These are phyloP conservation scores for Melanotaenia pygmaea DNA, from an alignment of 2,797 vertebrate genomes.

Conservation along the genomic window DNA sequence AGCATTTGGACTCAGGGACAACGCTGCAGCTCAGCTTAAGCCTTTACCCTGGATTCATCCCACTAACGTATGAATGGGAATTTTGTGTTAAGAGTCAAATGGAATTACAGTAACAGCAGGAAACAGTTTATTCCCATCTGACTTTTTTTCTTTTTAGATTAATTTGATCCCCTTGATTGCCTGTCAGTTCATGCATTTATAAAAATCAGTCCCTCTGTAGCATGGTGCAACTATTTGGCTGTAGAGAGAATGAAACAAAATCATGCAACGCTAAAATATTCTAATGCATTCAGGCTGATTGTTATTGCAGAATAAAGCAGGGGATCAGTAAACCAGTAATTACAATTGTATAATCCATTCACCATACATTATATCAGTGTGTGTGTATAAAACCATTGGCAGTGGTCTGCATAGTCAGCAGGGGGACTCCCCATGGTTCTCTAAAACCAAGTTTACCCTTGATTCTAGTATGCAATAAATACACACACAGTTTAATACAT, in stretches of 20 bases:
- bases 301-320: conserved; percentile 23
- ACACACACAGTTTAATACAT: conserved; percentile 11
- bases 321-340: conserved; percentile 40
- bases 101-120: conserved; percentile 58
- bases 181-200: conserved; percentile 39
- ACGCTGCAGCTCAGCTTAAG: conserved; percentile 44
- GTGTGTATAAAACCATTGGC: conserved; percentile 24
- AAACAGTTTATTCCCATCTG: conserved; percentile 37
- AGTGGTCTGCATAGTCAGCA: conserved; percentile 34
- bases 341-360: conserved; percentile 45
- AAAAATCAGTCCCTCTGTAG: conserved; percentile 19
- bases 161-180: conserved; percentile 51
- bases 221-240: conserved; percentile 12
- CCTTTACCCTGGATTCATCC: conserved; percentile 51
- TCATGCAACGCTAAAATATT: conserved; percentile 41
- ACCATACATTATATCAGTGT: conserved; percentile 13
- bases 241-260: not conserved
- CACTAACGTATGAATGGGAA: conserved; percentile 63
- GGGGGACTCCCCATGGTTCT: conserved; percentile 40
- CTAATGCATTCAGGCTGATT: conserved; percentile 47
- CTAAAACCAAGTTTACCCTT: conserved; percentile 32
- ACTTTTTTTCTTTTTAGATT: conserved; percentile 36
- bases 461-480: conserved; percentile 30
- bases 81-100: conserved; percentile 58
- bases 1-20: conserved; percentile 49